These are phyloP conservation scores for Parochlus steinenii DNA, from an alignment of 2,888 invertebrate genomes.

Conservation along the genomic window DNA sequence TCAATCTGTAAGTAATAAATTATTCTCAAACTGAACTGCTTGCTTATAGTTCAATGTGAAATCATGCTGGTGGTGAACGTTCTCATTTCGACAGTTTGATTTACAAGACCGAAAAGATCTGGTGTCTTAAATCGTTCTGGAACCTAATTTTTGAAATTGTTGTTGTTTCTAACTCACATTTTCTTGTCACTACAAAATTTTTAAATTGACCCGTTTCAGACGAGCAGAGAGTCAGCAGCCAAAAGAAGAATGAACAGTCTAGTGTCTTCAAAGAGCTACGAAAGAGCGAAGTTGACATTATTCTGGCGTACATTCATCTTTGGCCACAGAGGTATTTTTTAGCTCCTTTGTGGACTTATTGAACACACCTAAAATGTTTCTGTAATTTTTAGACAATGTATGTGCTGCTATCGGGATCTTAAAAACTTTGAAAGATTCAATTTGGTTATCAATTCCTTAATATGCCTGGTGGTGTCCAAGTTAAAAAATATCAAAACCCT, in stretches of 20 bases:
- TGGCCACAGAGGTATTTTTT: slow-evolving; percentile 67
- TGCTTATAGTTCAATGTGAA: too few relatives aligned
- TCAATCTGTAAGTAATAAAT: too few relatives aligned
- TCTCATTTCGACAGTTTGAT: too few relatives aligned
- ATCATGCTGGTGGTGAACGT: too few relatives aligned
- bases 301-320: slow-evolving; percentile 69
- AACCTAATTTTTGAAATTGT: too few relatives aligned
- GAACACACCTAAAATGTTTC: slow-evolving; percentile 4
- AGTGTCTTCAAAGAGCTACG: slow-evolving; percentile 30
- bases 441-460: slow-evolving; percentile 71
- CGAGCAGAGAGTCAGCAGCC: slow-evolving; percentile 61
- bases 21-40: too few relatives aligned
- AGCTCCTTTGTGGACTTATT: not conserved
- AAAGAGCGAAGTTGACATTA: slow-evolving; percentile 66
- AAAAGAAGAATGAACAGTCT: slow-evolving; percentile 56
- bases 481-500: slow-evolving; percentile 54
- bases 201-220: slow-evolving; percentile 42
- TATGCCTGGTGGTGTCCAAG: slow-evolving; percentile 68
- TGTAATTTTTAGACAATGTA: slow-evolving; percentile 61
- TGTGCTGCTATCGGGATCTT: slow-evolving; percentile 84
- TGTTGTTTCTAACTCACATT: slow-evolving; percentile 31
- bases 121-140: too few relatives aligned
- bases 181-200: slow-evolving; percentile 21
- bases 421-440: slow-evolving; percentile 88
- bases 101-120: too few relatives aligned